Evolutionary conservation across 2,113 vertebrate genomes (phyloP).

Genomic region (Bagarius yarrelli): DNA sequence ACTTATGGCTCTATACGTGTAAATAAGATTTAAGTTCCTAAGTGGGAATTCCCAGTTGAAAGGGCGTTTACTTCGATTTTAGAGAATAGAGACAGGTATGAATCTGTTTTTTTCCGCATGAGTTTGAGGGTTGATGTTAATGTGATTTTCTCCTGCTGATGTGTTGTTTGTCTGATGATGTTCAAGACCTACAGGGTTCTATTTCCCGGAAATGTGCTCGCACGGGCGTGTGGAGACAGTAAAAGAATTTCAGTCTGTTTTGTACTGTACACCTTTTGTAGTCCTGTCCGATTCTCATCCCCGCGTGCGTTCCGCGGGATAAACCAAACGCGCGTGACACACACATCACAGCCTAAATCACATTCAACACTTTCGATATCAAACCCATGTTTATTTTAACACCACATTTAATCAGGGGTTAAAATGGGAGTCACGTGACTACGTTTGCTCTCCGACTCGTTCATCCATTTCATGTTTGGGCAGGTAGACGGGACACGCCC

Average conservation of each 20-base stretch:
- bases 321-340: no score
- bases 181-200: neutral
- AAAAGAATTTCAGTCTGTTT: conserved; percentile 40
- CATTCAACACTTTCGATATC: no score
- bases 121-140: neutral
- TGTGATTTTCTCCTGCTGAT: neutral
- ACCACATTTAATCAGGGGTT: neutral
- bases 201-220: conserved; percentile 58
- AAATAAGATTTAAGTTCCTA: neutral
- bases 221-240: conserved; percentile 65
- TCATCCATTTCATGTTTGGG: conserved; percentile 59
- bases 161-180: neutral
- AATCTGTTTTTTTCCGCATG: no score
- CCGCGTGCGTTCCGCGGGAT: no score
- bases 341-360: no score
- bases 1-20: neutral
- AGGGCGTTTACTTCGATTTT: no score
- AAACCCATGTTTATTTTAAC: neutral
- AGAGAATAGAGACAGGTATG: no score
- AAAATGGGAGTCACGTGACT: neutral
- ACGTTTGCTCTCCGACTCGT: neutral
- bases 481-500: conserved; percentile 69
- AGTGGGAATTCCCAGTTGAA: no score
- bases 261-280: neutral
- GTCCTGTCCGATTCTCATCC: neutral